Percentiles rank a stretch among this genome's conserved stretches.
Conservation (phyloP, 1,140 invertebrate genomes). For the Megathymus violae region DNA sequence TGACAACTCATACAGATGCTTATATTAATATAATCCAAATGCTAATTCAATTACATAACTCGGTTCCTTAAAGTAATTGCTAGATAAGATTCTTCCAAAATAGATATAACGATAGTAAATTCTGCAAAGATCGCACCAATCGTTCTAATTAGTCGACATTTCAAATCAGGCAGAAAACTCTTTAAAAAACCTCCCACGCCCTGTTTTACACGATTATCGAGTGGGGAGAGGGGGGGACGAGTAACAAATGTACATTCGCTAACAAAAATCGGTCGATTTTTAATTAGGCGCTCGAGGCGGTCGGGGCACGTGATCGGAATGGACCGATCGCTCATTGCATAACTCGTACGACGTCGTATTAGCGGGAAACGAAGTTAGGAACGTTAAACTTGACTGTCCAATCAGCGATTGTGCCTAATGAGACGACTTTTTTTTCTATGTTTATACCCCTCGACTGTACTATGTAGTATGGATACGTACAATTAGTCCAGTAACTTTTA, state of each 20-base stretch:
- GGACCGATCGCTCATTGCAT: slow-evolving; percentile 60
- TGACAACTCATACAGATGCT: no score
- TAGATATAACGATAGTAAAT: slow-evolving; percentile 6
- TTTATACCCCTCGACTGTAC: slow-evolving; percentile 37
- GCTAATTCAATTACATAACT: no score
- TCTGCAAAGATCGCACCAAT: slow-evolving; percentile 31
- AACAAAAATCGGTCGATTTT: slow-evolving; percentile 79
- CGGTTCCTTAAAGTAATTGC: not conserved
- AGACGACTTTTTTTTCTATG: slow-evolving; percentile 49
- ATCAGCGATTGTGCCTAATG: slow-evolving; percentile 68
- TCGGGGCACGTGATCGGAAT: slow-evolving; percentile 70
- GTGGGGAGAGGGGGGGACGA: slow-evolving; percentile 36
- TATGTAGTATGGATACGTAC: not conserved
- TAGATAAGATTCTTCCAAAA: not conserved
- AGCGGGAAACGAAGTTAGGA: slow-evolving; percentile 64
- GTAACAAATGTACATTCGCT: slow-evolving; percentile 64
- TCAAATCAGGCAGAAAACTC: slow-evolving; percentile 56
- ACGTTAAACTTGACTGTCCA: slow-evolving; percentile 62
- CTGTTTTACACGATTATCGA: slow-evolving; percentile 62
- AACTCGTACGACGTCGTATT: slow-evolving; percentile 57
- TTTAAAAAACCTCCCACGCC: slow-evolving; percentile 60
- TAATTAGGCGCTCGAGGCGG: slow-evolving; percentile 67
- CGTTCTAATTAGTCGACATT: slow-evolving; percentile 61
- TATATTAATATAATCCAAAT: no score
- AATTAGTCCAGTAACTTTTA: no score